phyloP scores from a whole-genome alignment of 2,113 vertebrate genomes.

The Tylochromis polylepis region DNA sequence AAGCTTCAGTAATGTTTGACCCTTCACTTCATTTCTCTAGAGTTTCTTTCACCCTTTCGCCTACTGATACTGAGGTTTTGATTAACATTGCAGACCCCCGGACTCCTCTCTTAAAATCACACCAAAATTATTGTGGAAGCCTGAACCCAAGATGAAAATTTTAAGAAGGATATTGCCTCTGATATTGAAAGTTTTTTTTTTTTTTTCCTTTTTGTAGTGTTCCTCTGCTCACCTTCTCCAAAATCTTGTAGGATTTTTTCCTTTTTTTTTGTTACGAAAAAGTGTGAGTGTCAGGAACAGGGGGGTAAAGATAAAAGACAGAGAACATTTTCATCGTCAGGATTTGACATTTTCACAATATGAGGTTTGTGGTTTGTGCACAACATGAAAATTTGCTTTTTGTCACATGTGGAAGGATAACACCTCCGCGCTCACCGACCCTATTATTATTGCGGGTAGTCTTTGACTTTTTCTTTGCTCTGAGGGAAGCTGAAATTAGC shows the following conservation, averaged over 20 bases:
- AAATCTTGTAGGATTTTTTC: not conserved
- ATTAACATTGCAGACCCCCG: conserved; percentile 52
- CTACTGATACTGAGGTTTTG: conserved; percentile 21
- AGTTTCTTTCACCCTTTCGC: conserved; percentile 18
- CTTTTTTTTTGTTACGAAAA: not conserved
- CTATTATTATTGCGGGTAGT: not conserved
- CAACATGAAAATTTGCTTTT: conserved; percentile 21
- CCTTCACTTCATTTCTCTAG: conserved; percentile 29
- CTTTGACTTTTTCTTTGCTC: not conserved
- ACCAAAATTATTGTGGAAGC: conserved; percentile 11
- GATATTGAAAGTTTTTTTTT: not conserved
- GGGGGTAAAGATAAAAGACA: not conserved
- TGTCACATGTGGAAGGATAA: conserved; percentile 29
- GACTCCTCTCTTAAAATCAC: conserved; percentile 19
- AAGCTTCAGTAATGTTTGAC: conserved; percentile 54
- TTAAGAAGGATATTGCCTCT: conserved; percentile 29
- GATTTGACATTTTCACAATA: not conserved
- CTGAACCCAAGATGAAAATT: conserved; percentile 34
- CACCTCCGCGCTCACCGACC: not conserved
- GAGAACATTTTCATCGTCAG: not conserved
- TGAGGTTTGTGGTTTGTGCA: conserved; percentile 51
- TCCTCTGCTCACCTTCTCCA: not conserved
- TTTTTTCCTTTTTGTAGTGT: not conserved
- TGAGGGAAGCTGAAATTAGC: not conserved
- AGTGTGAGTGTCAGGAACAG: not conserved